These are phyloP conservation scores for Scophthalmus maximus DNA, from an alignment of 2,113 vertebrate genomes.

Conservation along the genomic window DNA sequence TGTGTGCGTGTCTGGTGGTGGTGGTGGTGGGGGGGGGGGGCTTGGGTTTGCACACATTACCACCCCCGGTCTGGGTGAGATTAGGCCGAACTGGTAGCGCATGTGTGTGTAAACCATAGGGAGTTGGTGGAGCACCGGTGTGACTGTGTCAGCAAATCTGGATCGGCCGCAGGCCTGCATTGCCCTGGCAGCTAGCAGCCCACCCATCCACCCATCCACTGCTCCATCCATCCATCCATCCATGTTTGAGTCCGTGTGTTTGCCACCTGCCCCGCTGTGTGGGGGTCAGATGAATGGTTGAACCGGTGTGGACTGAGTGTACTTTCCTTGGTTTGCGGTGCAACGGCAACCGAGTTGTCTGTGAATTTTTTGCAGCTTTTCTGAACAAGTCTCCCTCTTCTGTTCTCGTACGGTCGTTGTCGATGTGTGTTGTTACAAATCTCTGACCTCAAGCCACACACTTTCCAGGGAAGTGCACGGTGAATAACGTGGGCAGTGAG, in stretches of 20 bases:
- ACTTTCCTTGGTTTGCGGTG: background rate
- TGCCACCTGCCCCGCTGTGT: background rate
- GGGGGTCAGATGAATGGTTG: background rate
- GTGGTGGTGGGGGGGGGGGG: background rate
- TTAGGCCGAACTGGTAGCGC: background rate
- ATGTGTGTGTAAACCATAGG: background rate
- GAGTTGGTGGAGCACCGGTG: conserved; percentile 3
- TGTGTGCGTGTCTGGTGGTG: too few species aligned
- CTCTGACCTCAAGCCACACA: background rate
- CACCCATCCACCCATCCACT: conserved; percentile 15
- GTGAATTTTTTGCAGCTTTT: background rate
- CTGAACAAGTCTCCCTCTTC: background rate
- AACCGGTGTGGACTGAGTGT: background rate
- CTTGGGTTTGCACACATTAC: background rate
- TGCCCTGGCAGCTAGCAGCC: conserved; percentile 24
- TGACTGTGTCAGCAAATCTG: conserved; percentile 69
- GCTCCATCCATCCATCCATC: background rate
- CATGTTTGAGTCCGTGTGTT: background rate
- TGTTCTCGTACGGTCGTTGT: background rate
- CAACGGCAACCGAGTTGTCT: background rate
- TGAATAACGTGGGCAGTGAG: background rate
- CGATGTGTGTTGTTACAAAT: background rate
- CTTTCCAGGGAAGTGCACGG: conserved; percentile 17
- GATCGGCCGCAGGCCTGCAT: conserved; percentile 48
- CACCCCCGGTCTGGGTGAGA: fast-evolving